Evolutionary conservation across 2,888 invertebrate species (phyloP).

Genomic region (Crossocerus cetratus): DNA sequence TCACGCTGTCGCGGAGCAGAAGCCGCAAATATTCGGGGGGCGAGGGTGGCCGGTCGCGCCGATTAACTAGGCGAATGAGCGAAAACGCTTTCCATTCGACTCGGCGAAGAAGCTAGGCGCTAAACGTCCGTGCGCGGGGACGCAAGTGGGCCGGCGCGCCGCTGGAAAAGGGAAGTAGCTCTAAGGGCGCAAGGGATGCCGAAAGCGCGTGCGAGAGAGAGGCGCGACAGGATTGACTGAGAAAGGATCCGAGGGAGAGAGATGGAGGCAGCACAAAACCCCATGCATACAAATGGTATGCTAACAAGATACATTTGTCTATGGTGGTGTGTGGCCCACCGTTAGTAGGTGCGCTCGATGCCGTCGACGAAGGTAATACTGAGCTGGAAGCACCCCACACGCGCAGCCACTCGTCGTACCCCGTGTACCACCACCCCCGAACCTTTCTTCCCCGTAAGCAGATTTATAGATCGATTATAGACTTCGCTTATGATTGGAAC

Average conservation of each 20-base stretch:
- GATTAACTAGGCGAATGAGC: conserved; percentile 42
- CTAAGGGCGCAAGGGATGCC: conserved; percentile 31
- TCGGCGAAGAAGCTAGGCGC: conserved; percentile 71
- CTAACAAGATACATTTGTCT: conserved; percentile 77
- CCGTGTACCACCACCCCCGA: conserved; percentile 42
- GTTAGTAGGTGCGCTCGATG: conserved; percentile 51
- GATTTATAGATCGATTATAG: conserved; percentile 77
- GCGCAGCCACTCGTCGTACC: conserved; percentile 44
- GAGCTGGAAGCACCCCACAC: conserved; percentile 44
- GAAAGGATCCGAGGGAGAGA: conserved; percentile 11
- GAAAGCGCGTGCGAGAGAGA: conserved; percentile 11
- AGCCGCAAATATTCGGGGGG: no score
- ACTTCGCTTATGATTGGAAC: conserved; percentile 75
- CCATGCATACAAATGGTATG: conserved; percentile 77
- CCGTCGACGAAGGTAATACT: conserved; percentile 36
- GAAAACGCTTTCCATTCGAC: conserved; percentile 72
- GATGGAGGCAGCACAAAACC: conserved; percentile 65
- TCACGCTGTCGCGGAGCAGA: no score
- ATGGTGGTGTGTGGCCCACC: conserved; percentile 65
- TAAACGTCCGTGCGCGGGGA: conserved; percentile 65
- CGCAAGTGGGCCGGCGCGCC: conserved; percentile 51
- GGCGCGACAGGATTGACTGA: not conserved
- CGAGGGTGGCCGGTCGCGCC: conserved; percentile 2
- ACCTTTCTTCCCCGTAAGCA: conserved; percentile 69
- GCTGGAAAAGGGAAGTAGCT: conserved; percentile 17